Percentiles rank a stretch among this genome's conserved stretches.
Evolutionary conservation across 2,113 vertebrate genomes (phyloP).

Genomic region (Prunella himalayana): DNA sequence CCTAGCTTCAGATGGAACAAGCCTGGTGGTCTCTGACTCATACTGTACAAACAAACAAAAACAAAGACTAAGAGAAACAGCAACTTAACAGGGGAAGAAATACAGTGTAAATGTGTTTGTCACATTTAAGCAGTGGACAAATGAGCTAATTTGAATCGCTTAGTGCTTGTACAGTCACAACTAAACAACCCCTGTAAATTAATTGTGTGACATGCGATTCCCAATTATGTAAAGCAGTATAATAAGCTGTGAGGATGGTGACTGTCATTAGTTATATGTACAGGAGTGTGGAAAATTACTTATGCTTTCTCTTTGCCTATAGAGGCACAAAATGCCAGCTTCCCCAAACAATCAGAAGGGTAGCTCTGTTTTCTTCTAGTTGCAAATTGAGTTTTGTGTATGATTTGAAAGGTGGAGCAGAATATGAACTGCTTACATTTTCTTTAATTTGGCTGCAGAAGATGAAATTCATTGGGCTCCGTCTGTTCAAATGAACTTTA

Average conservation of each 20-base stretch:
- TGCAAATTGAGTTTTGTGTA: constrained; percentile 37
- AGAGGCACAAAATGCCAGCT: constrained; percentile 13
- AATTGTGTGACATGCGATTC: constrained; percentile 39
- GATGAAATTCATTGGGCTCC: constrained; percentile 61
- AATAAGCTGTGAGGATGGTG: constrained; percentile 55
- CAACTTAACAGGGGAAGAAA: not conserved
- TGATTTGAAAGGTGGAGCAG: constrained; percentile 66
- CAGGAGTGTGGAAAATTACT: constrained; percentile 43
- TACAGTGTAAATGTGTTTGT: constrained; percentile 21
- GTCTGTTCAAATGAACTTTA: constrained; percentile 76
- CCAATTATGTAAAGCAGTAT: constrained; percentile 48
- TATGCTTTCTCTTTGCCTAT: constrained; percentile 55
- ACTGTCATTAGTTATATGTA: constrained; percentile 52
- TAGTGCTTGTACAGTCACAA: constrained; percentile 27
- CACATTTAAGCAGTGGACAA: constrained; percentile 58
- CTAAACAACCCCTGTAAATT: constrained; percentile 50
- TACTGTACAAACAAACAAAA: constrained; percentile 35
- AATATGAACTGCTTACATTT: constrained; percentile 66
- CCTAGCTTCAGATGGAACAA: constrained; percentile 25
- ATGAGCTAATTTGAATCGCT: constrained; percentile 49
- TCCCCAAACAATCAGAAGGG: constrained; percentile 1
- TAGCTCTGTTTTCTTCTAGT: constrained; percentile 6
- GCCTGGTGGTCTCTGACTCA: constrained; percentile 61
- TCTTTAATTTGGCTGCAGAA: constrained; percentile 68
- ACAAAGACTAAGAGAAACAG: not conserved